Conservation (phyloP, 92 coral and sea anemone species). For the Anthopleura xanthogrammica region DNA sequence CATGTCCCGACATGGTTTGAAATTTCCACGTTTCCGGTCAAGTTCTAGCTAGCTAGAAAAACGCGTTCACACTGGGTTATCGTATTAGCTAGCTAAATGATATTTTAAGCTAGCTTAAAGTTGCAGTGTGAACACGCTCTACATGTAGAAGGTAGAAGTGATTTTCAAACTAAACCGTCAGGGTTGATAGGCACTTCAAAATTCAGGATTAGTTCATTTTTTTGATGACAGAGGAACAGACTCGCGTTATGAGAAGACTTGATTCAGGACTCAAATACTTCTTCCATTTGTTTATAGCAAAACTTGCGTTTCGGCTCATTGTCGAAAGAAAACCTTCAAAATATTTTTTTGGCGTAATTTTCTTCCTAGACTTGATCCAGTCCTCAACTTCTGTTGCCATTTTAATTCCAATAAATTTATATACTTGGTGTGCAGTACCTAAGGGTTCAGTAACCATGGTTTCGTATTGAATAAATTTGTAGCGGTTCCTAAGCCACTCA, state of each 20-base stretch:
- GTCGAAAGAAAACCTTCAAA: background rate
- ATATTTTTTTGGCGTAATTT: background rate
- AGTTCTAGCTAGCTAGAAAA: too few species aligned
- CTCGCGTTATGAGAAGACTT: background rate
- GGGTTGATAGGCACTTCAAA: too few species aligned
- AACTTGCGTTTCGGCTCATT: background rate
- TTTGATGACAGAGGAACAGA: background rate
- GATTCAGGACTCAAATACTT: background rate
- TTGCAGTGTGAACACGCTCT: too few species aligned
- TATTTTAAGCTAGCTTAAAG: too few species aligned
- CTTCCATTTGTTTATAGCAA: background rate
- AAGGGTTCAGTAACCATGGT: constrained; percentile 44
- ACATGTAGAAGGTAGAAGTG: too few species aligned
- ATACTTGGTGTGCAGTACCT: constrained; percentile 38
- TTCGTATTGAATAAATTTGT: constrained; percentile 65
- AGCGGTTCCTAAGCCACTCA: constrained; percentile 36
- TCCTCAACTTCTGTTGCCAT: constrained; percentile 32
- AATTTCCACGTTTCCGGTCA: too few species aligned
- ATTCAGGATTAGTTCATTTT: background rate
- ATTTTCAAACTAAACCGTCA: too few species aligned
- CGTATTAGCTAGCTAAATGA: too few species aligned
- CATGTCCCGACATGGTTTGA: too few species aligned
- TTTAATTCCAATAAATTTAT: constrained; percentile 52
- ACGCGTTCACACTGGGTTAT: too few species aligned
- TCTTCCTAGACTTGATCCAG: constrained; percentile 32